Evolutionary conservation across 2,113 vertebrate genomes (phyloP).

Genomic region (crab-eating macaque (Macaca fascicularis)): T2T-MFA8v1.1 NC_088376.1:116782501-116783000

Average conservation of each 20-base stretch:
- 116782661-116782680: background rate
- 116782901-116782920: background rate
- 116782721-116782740: background rate
- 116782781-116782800: background rate
- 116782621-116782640: background rate
- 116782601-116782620: background rate
- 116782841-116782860: background rate
- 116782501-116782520: background rate
- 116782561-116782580: background rate
- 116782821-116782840: background rate
- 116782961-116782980: background rate
- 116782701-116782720: background rate
- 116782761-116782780: rapidly evolving
- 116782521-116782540: background rate
- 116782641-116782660: slow-evolving; percentile 6
- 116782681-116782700: background rate
- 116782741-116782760: background rate
- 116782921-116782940: background rate
- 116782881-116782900: background rate
- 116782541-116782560: background rate
- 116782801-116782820: background rate
- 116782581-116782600: background rate
- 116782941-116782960: background rate
- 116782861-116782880: background rate
- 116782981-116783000: background rate